Base-by-base conservation (phyloP, 2,888 invertebrate species). In the Hyles lineata region DNA sequence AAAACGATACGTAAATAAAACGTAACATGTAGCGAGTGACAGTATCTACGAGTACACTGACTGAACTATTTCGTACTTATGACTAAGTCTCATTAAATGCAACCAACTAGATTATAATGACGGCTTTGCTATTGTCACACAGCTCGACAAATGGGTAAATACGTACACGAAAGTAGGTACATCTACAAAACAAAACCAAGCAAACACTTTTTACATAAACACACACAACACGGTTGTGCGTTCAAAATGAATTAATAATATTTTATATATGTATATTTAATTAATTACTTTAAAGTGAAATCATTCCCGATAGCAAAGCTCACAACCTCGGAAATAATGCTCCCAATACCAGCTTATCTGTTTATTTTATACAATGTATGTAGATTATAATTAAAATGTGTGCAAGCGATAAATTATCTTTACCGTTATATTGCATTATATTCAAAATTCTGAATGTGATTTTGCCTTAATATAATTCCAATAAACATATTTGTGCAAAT, bases 301-400 rank as follows among this genome's bases (percentile, higher is more conserved):
- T 91, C 90, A 94, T 94, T 94, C 88, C 94, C 94, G 94, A 92
- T 88, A 92, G 92, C 86, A 89, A 89, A 90, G 88, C 88, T 94
- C 94, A 94, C 94, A 94, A 94, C 94, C 93, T 90, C 93, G 94
- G 94, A 94, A 94, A 93, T 92, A 82, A 94, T 94, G 94, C 94
- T 94, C 94, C 94, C 94, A 93, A 92, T 92, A 94, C 94, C 94
- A 94, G 94, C 94, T 93, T 92, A 84, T 88, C 87, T 86, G 89
- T 89, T 87, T 87, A 87, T 83, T 83, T 85, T 85, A 87, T 90
- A 91, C 89, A 89, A 88, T 82, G 87, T 83, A 88, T 82, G 78
- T 85, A 81, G 80, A 89, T 83, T 87, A 72, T 78, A 80, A 81
- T 80, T 80, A 76, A 79, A 80, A 81, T 80, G 76, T 82, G 87